phyloP scores from a whole-genome alignment of 2,797 vertebrate genomes.

The Caiman crocodilus region DNA sequence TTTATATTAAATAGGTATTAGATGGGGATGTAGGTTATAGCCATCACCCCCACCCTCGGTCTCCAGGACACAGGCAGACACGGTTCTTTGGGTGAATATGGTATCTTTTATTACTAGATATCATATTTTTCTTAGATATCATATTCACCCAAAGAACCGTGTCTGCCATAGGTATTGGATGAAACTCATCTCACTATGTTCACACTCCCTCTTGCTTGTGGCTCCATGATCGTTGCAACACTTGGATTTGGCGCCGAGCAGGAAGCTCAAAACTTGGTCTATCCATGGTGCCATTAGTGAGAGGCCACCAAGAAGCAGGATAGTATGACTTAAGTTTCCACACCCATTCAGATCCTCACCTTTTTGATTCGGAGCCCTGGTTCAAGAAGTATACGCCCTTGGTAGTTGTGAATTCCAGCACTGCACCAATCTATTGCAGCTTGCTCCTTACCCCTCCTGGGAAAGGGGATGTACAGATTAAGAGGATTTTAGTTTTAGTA shows the following conservation, averaged over 20 bases:
- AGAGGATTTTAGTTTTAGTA: background rate
- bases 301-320: background rate
- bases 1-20: no score
- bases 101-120: no score
- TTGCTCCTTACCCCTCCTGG: background rate
- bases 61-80: no score
- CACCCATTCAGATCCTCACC: background rate
- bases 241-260: background rate
- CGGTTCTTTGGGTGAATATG: no score
- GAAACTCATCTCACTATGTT: no score
- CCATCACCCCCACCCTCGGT: no score
- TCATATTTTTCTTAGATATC: no score
- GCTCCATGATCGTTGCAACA: background rate
- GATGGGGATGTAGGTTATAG: no score
- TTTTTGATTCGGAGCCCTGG: rapidly evolving
- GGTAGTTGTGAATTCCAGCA: background rate
- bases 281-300: background rate
- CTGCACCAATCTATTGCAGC: background rate
- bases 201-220: no score
- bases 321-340: background rate
- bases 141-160: no score
- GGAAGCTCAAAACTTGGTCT: background rate
- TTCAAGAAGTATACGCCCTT: background rate
- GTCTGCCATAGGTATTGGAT: no score
- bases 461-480: background rate